Base-by-base conservation (phyloP, 2,888 invertebrate species). In the Diachrysia chrysitis region DNA sequence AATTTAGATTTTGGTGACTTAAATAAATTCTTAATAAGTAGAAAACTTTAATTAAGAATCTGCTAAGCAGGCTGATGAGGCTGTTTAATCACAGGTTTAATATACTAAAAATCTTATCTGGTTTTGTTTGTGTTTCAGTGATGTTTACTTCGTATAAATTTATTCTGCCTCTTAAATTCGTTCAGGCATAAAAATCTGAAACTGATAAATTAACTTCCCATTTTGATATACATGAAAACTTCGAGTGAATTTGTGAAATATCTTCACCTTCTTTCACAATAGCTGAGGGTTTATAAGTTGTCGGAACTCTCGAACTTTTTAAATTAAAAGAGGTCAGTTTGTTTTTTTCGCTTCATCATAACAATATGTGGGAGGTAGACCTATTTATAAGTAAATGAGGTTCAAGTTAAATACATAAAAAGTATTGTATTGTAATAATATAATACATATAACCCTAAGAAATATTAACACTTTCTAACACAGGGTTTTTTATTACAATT, bases 311-410 rank as follows among this genome's bases (percentile, higher is more conserved):
- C 21, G 19, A 75, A 75, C 62, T 75, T 73, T 76, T 69, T 58
- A 66, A 76, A 69, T 78, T 69, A 78, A 73, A 67, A 61, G 60
- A 57, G 55, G 59, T 61, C 32, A 58, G 62, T 58, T 51, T 53
- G 37, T 69, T 62, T 69, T 63, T 46, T 25, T 64, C 29, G 35
- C 25, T 17, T 58, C 56, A 63, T 23, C 19, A 35, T 51, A 19
- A 21, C 51, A 35, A 29, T 58, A 29, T 55, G 53, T 37, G 19
- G 23, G 17, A 35, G 35, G 19, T 32, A 46, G 75, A 53, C 48
- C 19, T 63, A 57, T 55, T 42, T 42, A 42, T 42, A 42, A 42
- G n/a, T 7, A 4, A 42, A 42, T n/a, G n/a, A 42, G 42, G 16
- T 42, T 42, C 3, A n/a, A 42, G n/a, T n/a, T 6, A 42, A 42